Base-by-base conservation (phyloP, 2,888 invertebrate genomes). In the Oligia latruncula region DNA sequence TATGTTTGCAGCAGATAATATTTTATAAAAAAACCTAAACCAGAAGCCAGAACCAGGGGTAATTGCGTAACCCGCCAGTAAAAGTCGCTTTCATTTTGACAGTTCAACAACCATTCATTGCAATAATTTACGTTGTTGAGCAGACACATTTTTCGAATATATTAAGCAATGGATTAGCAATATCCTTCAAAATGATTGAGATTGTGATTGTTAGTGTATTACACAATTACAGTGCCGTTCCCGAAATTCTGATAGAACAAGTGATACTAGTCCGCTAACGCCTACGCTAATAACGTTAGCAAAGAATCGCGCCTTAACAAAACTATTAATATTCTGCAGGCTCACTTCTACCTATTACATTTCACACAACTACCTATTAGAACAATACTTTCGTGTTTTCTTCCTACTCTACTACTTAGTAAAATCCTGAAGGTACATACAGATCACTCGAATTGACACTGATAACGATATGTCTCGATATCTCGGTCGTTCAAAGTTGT, bases 261-360 rank as follows among this genome's bases (percentile, higher is more conserved):
- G 9, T 2, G 1, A 29, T n/a, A 17, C 2, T 52, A 0, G 23
- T 0, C 40, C 4, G n/a, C 40, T 17, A 85, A 68, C 72, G 77
- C 83, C 83, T 86, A 43, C 1, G 3, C 0, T 15, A 71, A 67
- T 0, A 40, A n/a, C 13, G 13, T 60, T 64, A 55, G 86, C 86
- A 84, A 82, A 13, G 15, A 64, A 15, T 52, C 23, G 43, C 46
- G 17, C 3, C 9, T 29, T 23, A 35, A 67, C 66, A 64, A 23
- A 67, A 20, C n/a, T 29, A 8, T 49, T 52, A 15, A 62, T 3
- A 35, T 11, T 29, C 29, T 6, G 11, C 46, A 82, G 80, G 80
- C 71, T 6, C 67, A 17, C 1, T 49, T 60, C 4, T 43, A 1
- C 11, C n/a, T 23, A 3, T 17, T 9, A n/a, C n/a, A 35, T 9